A percentile compares a stretch with the other conserved stretches of the same genome.
Conservation (phyloP, 2,888 invertebrate species). For the Stratiomys singularior region DNA sequence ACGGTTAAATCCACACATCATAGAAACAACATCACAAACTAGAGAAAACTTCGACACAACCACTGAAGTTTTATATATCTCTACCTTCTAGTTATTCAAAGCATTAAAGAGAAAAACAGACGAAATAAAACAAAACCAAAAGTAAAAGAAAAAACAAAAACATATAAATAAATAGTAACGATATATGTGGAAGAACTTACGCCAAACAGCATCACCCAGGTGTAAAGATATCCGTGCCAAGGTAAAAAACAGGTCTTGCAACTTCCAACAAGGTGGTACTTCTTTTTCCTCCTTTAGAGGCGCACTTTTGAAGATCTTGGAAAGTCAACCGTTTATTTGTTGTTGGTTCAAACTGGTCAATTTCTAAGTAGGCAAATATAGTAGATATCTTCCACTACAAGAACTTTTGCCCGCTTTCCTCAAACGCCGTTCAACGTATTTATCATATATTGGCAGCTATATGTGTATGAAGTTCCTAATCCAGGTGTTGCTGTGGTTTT, state of each 20-base stretch:
- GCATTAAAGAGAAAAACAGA: too few relatives aligned
- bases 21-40: background rate
- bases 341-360: too few relatives aligned
- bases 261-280: slow-evolving; percentile 27
- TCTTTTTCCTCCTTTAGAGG: background rate
- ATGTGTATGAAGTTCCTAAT: background rate
- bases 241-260: slow-evolving; percentile 45
- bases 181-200: slow-evolving; percentile 45
- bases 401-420: too few relatives aligned
- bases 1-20: background rate
- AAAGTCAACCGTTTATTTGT: background rate
- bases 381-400: too few relatives aligned
- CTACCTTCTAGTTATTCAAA: too few relatives aligned
- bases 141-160: too few relatives aligned
- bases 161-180: too few relatives aligned
- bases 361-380: too few relatives aligned
- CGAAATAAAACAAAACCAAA: too few relatives aligned
- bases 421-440: too few relatives aligned
- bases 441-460: too few relatives aligned
- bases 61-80: too few relatives aligned
- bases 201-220: slow-evolving; percentile 51
- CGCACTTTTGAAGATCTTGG: background rate
- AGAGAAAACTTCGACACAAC: background rate
- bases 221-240: slow-evolving; percentile 45
- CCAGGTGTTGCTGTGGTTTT: background rate